Conservation (phyloP, 2,888 invertebrate genomes). For the Drosophila affinis region DNA sequence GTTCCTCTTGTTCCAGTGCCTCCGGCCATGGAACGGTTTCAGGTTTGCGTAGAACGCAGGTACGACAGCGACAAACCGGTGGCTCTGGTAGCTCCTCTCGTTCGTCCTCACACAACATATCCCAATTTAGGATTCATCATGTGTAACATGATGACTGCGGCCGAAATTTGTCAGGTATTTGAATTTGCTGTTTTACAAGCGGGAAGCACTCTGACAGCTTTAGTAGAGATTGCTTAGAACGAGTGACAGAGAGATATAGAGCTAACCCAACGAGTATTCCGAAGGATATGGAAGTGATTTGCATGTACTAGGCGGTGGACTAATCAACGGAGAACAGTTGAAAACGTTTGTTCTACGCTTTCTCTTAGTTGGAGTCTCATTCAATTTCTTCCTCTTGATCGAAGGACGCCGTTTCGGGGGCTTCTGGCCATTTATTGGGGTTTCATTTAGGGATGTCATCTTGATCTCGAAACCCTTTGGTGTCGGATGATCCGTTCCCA, state of each 20-base stretch:
- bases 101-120: constrained; percentile 27
- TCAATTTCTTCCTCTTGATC: not conserved
- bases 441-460: not conserved
- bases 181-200: not conserved
- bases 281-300: not conserved
- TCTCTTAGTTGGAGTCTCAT: not conserved
- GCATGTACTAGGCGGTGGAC: not conserved
- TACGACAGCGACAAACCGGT: constrained; percentile 28
- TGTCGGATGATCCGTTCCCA: not conserved
- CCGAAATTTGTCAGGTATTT: not conserved
- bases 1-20: not conserved
- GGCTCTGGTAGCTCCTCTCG: not conserved
- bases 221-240: not conserved
- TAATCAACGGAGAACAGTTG: not conserved
- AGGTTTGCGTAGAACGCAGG: constrained; percentile 19
- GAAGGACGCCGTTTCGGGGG: not conserved
- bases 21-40: constrained; percentile 27
- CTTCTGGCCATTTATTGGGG: not conserved
- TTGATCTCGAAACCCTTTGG: not conserved
- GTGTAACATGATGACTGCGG: constrained; percentile 2
- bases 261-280: not conserved
- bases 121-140: constrained; percentile 13
- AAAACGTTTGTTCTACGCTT: not conserved
- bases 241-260: not conserved
- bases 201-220: not conserved